phyloP scores from a whole-genome alignment of 2,888 invertebrate species.

The Brachypterus glaber region DNA sequence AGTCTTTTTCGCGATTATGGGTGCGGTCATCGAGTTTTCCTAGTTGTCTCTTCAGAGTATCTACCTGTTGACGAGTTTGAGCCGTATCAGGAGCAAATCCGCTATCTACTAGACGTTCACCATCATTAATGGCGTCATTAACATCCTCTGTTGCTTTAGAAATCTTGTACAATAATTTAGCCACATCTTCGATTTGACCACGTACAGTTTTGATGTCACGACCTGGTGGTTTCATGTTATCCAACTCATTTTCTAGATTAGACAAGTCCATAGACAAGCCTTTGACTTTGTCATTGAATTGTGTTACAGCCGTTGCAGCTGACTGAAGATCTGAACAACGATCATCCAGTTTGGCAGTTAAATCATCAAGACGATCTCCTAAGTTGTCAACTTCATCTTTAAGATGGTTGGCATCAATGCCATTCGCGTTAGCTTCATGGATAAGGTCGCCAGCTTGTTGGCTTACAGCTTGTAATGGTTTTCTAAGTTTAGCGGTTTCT shows the following conservation, averaged over 20 bases:
- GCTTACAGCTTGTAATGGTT: slow-evolving; percentile 51
- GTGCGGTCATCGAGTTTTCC: slow-evolving; percentile 69
- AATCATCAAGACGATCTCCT: slow-evolving; percentile 64
- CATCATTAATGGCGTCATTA: slow-evolving; percentile 58
- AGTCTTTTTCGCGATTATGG: slow-evolving; percentile 65
- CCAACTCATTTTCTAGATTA: slow-evolving; percentile 73
- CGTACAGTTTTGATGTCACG: slow-evolving; percentile 79
- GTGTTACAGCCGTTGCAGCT: slow-evolving; percentile 76
- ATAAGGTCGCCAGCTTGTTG: slow-evolving; percentile 68
- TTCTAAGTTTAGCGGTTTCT: slow-evolving; percentile 68
- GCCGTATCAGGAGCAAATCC: slow-evolving; percentile 78
- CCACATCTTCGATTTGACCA: slow-evolving; percentile 72
- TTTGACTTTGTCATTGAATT: slow-evolving; percentile 84
- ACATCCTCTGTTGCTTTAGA: slow-evolving; percentile 57
- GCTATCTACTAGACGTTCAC: slow-evolving; percentile 70
- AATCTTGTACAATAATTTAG: slow-evolving; percentile 55
- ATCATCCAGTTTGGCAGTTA: slow-evolving; percentile 68
- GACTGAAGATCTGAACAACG: slow-evolving; percentile 72
- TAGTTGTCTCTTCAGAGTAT: slow-evolving; percentile 68
- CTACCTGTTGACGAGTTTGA: slow-evolving; percentile 74
- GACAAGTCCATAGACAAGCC: slow-evolving; percentile 64
- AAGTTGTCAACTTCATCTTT: slow-evolving; percentile 69
- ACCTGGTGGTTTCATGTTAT: slow-evolving; percentile 75
- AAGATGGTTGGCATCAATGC: slow-evolving; percentile 66
- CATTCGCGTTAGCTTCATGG: slow-evolving; percentile 64